These are phyloP conservation scores for Actenoides lindsayi DNA, from an alignment of 2,113 vertebrate species.

Conservation along the genomic window DNA sequence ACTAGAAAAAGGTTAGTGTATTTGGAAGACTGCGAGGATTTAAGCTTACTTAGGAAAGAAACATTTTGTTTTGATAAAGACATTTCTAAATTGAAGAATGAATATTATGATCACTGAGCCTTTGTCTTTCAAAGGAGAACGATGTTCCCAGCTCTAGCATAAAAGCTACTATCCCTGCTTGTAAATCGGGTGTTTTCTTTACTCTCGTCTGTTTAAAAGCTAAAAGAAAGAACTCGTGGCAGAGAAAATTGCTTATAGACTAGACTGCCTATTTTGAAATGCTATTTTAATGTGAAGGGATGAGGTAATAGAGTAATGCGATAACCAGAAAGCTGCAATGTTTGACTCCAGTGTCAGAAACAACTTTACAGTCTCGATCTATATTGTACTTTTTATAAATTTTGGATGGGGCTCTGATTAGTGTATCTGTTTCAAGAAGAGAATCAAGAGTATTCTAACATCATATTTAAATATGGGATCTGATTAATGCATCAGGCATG, in stretches of 20 bases:
- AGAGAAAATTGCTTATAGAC: background rate
- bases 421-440: slow-evolving; percentile 52
- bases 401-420: background rate
- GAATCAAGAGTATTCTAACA: slow-evolving; percentile 46
- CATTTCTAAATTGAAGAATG: background rate
- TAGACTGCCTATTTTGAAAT: background rate
- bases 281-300: background rate
- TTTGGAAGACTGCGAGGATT: background rate
- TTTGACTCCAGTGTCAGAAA: background rate
- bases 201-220: background rate
- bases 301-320: background rate
- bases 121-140: background rate
- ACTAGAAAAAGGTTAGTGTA: background rate
- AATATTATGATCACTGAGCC: background rate
- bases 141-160: background rate
- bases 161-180: background rate
- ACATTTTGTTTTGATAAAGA: background rate
- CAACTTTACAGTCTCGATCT: background rate
- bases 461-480: slow-evolving; percentile 57
- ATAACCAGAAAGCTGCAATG: background rate
- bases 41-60: background rate
- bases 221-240: background rate
- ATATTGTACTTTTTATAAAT: background rate
- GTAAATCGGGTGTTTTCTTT: background rate
- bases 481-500: slow-evolving; percentile 67